phyloP scores from a whole-genome alignment of 2,888 invertebrate species.

The Watsonalla cultraria region DNA sequence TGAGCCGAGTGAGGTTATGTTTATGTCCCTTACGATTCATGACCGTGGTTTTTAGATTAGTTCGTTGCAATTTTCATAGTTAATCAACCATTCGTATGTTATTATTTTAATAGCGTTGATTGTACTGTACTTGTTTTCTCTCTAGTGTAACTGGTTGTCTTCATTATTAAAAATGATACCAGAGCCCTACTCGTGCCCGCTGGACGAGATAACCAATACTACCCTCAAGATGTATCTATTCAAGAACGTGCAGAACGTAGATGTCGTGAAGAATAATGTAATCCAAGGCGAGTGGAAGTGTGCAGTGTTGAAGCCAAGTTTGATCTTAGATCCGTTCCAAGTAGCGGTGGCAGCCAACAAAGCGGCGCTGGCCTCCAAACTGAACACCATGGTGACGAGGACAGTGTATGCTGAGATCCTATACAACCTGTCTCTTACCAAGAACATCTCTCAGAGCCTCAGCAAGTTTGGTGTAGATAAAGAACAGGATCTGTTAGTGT shows the following conservation, averaged over 20 bases:
- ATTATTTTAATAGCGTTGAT: no score
- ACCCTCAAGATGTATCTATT: conserved; percentile 73
- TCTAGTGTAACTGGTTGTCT: no score
- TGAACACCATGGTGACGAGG: conserved; percentile 76
- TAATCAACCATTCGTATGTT: no score
- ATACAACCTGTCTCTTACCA: conserved; percentile 82
- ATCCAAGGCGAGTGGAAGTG: conserved; percentile 79
- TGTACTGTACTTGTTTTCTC: no score
- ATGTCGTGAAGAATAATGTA: conserved; percentile 73
- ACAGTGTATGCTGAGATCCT: conserved; percentile 82
- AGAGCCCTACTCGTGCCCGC: conserved; percentile 40
- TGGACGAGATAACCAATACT: conserved; percentile 66
- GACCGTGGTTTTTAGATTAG: no score
- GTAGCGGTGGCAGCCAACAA: conserved; percentile 83
- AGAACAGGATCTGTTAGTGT: conserved; percentile 45
- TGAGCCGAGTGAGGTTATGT: no score
- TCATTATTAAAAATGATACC: conserved; percentile 25
- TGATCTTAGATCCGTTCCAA: conserved; percentile 79
- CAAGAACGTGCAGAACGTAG: conserved; percentile 78
- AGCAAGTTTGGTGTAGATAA: conserved; percentile 80
- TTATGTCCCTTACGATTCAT: no score
- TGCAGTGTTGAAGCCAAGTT: conserved; percentile 79
- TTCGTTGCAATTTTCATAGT: no score
- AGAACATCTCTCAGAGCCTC: conserved; percentile 84
- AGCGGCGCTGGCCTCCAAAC: conserved; percentile 74